Percentiles rank a stretch among this genome's conserved stretches.
Conservation (phyloP, 2,797 vertebrate genomes). For the Eleutherodactylus coqui region DNA sequence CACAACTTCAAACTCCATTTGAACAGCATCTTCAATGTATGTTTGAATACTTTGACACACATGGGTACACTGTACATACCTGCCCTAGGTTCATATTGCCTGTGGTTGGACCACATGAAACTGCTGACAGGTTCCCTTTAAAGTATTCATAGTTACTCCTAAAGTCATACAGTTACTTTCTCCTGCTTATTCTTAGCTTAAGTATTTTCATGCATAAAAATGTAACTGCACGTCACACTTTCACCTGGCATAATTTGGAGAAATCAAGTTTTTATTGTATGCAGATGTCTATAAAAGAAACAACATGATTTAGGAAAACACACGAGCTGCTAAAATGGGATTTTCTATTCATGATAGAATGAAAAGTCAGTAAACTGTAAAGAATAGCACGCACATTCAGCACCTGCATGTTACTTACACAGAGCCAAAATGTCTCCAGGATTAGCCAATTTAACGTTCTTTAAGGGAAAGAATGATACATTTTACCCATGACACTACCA, state of each 20-base stretch:
- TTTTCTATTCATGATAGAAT: background rate
- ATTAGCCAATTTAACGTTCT: background rate
- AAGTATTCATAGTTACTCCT: background rate
- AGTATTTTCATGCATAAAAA: background rate
- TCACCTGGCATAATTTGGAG: background rate
- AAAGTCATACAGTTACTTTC: background rate
- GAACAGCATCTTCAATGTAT: no score
- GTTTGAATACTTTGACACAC: no score
- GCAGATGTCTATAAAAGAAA: background rate
- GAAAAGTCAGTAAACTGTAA: background rate
- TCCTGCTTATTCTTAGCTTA: background rate
- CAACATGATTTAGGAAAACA: background rate
- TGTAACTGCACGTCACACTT: background rate
- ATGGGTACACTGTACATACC: no score
- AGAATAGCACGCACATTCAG: background rate
- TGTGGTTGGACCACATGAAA: no score
- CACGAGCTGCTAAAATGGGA: background rate
- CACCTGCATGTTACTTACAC: conserved; percentile 33
- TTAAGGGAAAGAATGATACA: conserved; percentile 1
- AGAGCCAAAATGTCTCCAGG: background rate
- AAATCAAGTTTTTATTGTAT: background rate
- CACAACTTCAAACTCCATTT: no score
- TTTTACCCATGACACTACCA: conserved; percentile 34
- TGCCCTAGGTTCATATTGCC: no score
- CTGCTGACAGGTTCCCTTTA: no score